Percentiles rank a stretch among this genome's conserved stretches.
phyloP scores from a whole-genome alignment of 53 echinoderm and acorn worm genomes.

The Pentamera pediparva region DNA sequence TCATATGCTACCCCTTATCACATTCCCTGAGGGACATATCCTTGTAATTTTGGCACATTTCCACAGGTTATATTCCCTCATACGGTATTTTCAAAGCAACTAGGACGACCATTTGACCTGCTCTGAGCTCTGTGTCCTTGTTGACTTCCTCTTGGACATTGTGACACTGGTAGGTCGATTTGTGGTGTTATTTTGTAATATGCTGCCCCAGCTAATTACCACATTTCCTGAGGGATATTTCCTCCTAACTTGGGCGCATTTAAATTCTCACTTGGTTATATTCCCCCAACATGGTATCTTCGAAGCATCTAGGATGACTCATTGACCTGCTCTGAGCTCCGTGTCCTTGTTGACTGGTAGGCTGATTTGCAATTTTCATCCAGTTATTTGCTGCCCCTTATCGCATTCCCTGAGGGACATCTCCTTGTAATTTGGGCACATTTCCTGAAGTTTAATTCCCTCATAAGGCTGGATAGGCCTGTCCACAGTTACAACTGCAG shows the following conservation, averaged over 20 bases:
- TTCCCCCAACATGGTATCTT: no score
- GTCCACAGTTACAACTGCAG: no score
- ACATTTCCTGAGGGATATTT: no score
- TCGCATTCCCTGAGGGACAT: background rate
- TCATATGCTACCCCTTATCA: no score
- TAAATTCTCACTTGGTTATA: no score
- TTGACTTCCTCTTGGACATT: conserved; percentile 84
- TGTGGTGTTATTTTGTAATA: no score
- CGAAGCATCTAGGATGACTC: no score
- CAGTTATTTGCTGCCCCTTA: background rate
- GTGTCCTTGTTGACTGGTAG: conserved; percentile 89
- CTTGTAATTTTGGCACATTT: background rate
- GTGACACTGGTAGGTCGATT: conserved; percentile 89
- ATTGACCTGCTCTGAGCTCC: conserved; percentile 79
- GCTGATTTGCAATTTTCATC: conserved; percentile 8
- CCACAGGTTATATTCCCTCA: background rate
- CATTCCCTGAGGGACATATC: background rate
- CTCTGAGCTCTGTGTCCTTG: conserved; percentile 73
- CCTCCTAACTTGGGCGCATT: no score
- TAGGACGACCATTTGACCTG: no score
- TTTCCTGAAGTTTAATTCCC: no score
- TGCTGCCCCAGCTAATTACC: no score
- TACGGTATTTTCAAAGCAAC: background rate
- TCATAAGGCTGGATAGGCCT: no score
- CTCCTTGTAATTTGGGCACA: background rate